Percentiles rank a stretch among this genome's conserved stretches.
phyloP scores from a whole-genome alignment of 2,113 vertebrate species.

The Stomatorhinus ivindoensis region DNA sequence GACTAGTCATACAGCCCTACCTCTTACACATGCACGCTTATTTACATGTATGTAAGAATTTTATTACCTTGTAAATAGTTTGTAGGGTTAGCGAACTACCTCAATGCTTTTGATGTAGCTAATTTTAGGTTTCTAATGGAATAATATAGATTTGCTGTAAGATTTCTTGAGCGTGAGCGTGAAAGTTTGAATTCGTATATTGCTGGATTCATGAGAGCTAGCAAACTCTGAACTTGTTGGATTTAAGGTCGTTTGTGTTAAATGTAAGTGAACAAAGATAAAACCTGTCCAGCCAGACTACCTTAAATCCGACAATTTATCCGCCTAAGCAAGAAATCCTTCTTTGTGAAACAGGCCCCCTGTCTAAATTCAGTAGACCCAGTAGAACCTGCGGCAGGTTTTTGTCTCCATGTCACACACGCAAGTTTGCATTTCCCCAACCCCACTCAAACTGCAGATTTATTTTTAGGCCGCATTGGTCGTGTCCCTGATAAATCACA shows the following conservation, averaged over 20 bases:
- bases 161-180: no score
- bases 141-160: no score
- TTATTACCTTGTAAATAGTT: no score
- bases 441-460: background rate
- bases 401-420: background rate
- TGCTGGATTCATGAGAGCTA: no score
- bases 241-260: background rate
- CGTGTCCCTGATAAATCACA: background rate
- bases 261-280: background rate
- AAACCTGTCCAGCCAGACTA: background rate
- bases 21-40: no score
- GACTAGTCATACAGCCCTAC: no score
- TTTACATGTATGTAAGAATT: no score
- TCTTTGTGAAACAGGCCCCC: background rate
- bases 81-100: no score
- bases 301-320: background rate
- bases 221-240: background rate
- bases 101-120: no score
- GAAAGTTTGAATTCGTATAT: no score
- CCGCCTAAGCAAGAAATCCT: background rate
- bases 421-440: background rate
- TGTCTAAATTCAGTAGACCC: background rate
- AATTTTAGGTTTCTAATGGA: no score
- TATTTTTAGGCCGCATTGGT: background rate
- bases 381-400: background rate